Evolutionary conservation across 2,797 vertebrate genomes (phyloP).

Genomic region (Argya squamiceps): DNA sequence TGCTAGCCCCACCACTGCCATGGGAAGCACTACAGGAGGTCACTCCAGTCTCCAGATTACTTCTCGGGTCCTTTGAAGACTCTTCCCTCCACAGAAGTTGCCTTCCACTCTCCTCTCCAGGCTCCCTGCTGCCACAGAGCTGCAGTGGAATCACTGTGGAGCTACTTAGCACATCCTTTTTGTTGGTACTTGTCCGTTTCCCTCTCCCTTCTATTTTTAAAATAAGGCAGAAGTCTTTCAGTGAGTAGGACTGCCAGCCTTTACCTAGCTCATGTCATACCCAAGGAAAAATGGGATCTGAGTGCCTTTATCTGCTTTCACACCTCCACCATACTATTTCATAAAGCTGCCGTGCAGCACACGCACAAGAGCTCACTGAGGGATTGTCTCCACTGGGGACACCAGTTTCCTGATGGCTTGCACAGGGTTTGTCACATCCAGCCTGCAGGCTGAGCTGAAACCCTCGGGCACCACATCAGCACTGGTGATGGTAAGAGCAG

Average conservation of each 20-base stretch:
- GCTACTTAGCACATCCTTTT: neutral
- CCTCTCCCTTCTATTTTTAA: neutral
- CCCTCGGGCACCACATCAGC: neutral
- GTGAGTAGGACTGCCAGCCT: neutral
- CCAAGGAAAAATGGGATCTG: neutral
- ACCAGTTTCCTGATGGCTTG: neutral
- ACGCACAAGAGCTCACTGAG: neutral
- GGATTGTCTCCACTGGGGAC: fast-evolving
- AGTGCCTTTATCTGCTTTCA: neutral
- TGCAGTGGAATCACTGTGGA: neutral
- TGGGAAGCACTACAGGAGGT: neutral
- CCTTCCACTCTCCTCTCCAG: neutral
- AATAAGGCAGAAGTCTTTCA: neutral
- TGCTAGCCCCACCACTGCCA: fast-evolving
- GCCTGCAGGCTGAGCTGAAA: neutral
- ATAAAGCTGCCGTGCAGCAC: fast-evolving
- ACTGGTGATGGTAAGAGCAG: neutral
- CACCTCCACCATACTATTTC: neutral
- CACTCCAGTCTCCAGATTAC: neutral
- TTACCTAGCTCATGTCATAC: neutral
- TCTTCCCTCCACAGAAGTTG: neutral
- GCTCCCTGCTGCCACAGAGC: neutral
- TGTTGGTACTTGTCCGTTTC: neutral
- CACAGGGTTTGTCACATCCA: neutral
- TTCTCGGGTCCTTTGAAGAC: neutral